These are phyloP conservation scores for Lamprologus callipterus DNA, from an alignment of 2,113 vertebrate species.

Conservation along the genomic window DNA sequence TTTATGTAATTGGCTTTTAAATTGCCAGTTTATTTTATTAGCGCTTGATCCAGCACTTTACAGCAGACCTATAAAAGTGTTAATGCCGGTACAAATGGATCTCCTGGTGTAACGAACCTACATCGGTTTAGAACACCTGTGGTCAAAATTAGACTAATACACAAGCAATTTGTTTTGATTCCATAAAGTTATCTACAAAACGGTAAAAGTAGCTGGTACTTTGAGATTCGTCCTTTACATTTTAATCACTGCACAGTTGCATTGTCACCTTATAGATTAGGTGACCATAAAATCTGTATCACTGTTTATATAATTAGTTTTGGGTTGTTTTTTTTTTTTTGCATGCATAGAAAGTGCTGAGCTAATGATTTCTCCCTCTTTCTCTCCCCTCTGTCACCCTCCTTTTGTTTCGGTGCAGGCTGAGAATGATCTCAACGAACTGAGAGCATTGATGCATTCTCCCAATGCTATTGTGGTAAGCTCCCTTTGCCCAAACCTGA, in stretches of 20 bases:
- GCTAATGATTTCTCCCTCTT: conserved; percentile 65
- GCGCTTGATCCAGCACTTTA: not conserved
- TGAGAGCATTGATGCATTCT: conserved; percentile 99
- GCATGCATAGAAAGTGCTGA: conserved; percentile 46
- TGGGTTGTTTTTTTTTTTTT: accelerated
- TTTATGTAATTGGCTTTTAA: not conserved
- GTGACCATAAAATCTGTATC: not conserved
- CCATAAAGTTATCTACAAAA: not conserved
- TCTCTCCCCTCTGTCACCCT: conserved; percentile 53
- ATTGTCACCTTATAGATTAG: not conserved
- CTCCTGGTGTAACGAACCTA: not conserved
- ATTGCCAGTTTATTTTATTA: not conserved
- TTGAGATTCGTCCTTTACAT: not conserved
- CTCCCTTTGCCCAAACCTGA: conserved; percentile 51
- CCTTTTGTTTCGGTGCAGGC: conserved; percentile 80
- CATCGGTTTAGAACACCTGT: not conserved
- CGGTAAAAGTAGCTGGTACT: not conserved
- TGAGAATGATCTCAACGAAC: conserved; percentile 99
- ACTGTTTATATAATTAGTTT: not conserved
- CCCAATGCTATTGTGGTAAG: conserved; percentile 99
- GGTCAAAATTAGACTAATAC: not conserved
- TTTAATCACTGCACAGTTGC: not conserved
- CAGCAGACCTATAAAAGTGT: not conserved
- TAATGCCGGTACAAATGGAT: not conserved
- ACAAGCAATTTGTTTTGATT: not conserved